Conservation (phyloP, 2,888 invertebrate species). For the Trachelus stipa region DNA sequence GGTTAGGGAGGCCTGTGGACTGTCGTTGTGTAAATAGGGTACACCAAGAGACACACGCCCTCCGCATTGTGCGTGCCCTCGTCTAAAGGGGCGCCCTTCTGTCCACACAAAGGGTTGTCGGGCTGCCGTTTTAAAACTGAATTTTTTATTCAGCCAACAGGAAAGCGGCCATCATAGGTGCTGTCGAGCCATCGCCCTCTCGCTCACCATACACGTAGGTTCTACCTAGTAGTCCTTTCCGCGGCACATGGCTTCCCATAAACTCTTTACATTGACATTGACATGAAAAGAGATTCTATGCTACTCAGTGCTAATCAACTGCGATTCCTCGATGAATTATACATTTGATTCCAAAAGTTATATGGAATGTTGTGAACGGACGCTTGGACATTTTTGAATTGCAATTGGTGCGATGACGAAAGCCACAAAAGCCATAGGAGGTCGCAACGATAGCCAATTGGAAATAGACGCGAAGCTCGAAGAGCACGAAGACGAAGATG, state of each 20-base stretch:
- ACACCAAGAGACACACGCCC: slow-evolving; percentile 65
- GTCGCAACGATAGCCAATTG: neutral
- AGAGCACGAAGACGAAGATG: slow-evolving; percentile 22
- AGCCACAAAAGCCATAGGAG: neutral
- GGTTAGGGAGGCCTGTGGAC: slow-evolving; percentile 21
- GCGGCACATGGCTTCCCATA: slow-evolving; percentile 32
- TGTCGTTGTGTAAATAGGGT: slow-evolving; percentile 65
- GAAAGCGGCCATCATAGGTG: slow-evolving; percentile 62
- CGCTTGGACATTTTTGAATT: neutral
- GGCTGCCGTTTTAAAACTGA: slow-evolving; percentile 44
- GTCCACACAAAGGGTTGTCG: slow-evolving; percentile 15
- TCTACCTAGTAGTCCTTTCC: slow-evolving; percentile 14
- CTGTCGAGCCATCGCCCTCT: slow-evolving; percentile 18
- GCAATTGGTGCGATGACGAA: neutral
- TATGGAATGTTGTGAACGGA: neutral
- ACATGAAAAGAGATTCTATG: slow-evolving; percentile 40
- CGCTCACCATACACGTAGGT: neutral
- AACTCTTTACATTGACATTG: slow-evolving; percentile 32
- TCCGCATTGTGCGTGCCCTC: slow-evolving; percentile 57
- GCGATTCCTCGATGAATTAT: slow-evolving; percentile 24
- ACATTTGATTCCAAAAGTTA: neutral
- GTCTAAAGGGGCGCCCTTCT: slow-evolving; percentile 24
- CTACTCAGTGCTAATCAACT: slow-evolving; percentile 41
- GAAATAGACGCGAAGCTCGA: neutral
- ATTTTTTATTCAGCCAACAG: slow-evolving; percentile 60